These are phyloP conservation scores for Lepidurus couesii DNA, from an alignment of 1,140 invertebrate genomes.

Conservation along the genomic window DNA sequence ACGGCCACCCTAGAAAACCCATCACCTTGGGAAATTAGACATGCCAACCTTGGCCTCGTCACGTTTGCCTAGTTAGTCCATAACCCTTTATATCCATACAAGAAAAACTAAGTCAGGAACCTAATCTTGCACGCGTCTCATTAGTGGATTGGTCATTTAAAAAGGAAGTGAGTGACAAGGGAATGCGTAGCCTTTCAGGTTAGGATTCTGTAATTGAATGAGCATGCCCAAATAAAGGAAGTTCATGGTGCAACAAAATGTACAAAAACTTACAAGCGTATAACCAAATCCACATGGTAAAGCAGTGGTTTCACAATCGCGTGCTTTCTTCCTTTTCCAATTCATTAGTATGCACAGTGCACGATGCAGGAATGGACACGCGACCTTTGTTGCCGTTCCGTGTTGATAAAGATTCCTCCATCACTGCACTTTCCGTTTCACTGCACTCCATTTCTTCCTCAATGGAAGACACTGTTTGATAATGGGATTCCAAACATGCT, in stretches of 20 bases:
- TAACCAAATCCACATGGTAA: not conserved
- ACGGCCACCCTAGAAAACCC: slow-evolving; percentile 6
- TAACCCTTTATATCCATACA: not conserved
- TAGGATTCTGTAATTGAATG: slow-evolving; percentile 11
- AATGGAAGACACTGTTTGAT: not conserved
- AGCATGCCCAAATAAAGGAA: not conserved
- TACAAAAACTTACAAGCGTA: not conserved
- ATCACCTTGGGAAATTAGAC: slow-evolving; percentile 19
- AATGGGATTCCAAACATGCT: not conserved
- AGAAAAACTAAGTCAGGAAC: not conserved
- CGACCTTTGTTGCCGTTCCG: slow-evolving; percentile 1
- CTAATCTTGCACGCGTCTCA: not conserved
- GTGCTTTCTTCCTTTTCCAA: not conserved
- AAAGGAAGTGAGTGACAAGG: not conserved
- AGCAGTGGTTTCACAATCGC: not conserved
- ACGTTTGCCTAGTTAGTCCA: not conserved
- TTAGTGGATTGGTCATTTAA: not conserved
- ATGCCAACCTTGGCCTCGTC: slow-evolving; percentile 17
- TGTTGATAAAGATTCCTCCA: not conserved
- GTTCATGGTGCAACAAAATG: not conserved
- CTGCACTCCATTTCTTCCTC: not conserved
- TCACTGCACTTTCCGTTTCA: not conserved
- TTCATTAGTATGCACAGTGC: slow-evolving; percentile 1
- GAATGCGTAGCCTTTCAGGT: not conserved
- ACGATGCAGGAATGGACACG: not conserved